phyloP scores from a whole-genome alignment of 2,888 invertebrate species.

The Neoaliturus tenellus region DNA sequence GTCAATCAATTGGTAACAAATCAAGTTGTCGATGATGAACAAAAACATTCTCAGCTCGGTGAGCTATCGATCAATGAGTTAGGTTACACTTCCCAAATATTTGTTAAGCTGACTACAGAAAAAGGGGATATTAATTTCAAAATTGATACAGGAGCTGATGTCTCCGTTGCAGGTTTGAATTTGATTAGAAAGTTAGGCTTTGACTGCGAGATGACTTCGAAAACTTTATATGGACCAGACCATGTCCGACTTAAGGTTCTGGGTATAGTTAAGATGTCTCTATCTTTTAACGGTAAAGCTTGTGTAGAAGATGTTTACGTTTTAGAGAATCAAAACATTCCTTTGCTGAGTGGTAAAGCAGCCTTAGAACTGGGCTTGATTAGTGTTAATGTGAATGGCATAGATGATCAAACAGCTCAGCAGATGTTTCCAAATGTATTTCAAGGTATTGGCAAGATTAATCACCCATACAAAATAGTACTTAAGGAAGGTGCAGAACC shows the following conservation, averaged over 20 bases:
- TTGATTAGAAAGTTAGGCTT: background rate
- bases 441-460: conserved; percentile 11
- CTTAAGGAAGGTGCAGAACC: background rate
- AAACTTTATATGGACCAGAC: conserved; percentile 1
- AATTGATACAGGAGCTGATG: conserved; percentile 20
- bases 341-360: conserved; percentile 15
- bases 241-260: conserved; percentile 1
- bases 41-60: background rate
- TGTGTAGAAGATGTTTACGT: conserved; percentile 12
- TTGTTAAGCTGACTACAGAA: background rate
- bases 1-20: background rate
- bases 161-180: background rate
- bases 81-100: background rate
- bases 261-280: background rate
- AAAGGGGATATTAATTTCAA: background rate
- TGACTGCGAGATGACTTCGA: background rate
- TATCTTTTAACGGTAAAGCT: background rate
- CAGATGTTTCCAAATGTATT: conserved; percentile 17
- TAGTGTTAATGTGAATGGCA: background rate
- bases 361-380: conserved; percentile 11
- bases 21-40: background rate
- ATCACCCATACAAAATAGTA: conserved; percentile 40
- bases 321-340: background rate
- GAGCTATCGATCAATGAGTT: conserved; percentile 22
- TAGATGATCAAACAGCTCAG: background rate